These are phyloP conservation scores for Pteropus alecto DNA, from an alignment of 2,113 vertebrate genomes.

Conservation along the genomic window DNA sequence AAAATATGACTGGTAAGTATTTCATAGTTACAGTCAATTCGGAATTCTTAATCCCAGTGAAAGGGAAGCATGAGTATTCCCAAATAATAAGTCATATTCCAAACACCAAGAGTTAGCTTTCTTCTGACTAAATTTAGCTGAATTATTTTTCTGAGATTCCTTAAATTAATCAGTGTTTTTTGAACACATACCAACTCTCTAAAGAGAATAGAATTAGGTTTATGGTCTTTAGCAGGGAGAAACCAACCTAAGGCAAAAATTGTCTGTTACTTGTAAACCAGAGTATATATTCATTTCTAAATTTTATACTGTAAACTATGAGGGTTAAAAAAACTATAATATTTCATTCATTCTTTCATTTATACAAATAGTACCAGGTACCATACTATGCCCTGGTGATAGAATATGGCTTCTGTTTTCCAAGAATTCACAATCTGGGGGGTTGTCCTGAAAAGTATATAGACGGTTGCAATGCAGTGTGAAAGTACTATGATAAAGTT, in stretches of 20 bases:
- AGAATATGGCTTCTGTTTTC: neutral
- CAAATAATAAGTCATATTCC: neutral
- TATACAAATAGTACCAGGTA: neutral
- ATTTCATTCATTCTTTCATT: neutral
- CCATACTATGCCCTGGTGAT: neutral
- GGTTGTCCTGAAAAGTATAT: neutral
- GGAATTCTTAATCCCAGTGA: neutral
- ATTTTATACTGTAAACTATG: neutral
- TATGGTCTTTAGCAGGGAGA: neutral
- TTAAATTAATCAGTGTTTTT: neutral
- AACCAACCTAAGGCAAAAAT: neutral
- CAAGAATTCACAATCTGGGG: neutral
- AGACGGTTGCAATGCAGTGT: neutral
- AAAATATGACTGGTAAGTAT: slow-evolving; percentile 75
- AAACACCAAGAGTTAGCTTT: neutral
- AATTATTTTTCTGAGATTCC: neutral
- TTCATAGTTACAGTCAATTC: neutral
- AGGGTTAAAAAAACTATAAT: neutral
- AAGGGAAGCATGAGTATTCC: neutral
- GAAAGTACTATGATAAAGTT: neutral
- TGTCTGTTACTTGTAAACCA: neutral
- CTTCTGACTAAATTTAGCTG: neutral
- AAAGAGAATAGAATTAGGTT: neutral
- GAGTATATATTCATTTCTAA: neutral
- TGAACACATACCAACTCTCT: neutral